These are phyloP conservation scores for Protobothrops mucrosquamatus DNA, from an alignment of 2,113 vertebrate species.

Conservation along the genomic window DNA sequence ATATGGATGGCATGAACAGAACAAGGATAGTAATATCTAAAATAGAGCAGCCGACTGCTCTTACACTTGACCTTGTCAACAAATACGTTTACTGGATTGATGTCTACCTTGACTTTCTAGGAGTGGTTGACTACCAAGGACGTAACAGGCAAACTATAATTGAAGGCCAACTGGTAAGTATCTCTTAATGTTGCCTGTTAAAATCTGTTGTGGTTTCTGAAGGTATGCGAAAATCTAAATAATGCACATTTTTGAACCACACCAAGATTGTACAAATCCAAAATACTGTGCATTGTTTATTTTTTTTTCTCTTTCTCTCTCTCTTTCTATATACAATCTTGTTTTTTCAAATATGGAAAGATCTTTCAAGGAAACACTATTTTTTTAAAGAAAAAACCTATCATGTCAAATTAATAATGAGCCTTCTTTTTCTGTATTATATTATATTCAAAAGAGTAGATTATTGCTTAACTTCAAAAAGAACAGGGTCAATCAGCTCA, in stretches of 20 bases:
- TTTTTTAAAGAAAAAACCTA: neutral
- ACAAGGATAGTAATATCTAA: slow-evolving; percentile 86
- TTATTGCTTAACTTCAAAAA: neutral
- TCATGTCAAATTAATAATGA: neutral
- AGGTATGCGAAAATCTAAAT: neutral
- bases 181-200: neutral
- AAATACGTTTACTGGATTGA: slow-evolving; percentile 97
- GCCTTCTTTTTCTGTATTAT: neutral
- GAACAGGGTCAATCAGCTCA: neutral
- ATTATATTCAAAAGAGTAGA: neutral
- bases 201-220: neutral
- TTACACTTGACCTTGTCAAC: slow-evolving; percentile 88
- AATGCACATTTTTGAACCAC: neutral
- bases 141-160: slow-evolving; percentile 82
- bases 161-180: slow-evolving; percentile 88
- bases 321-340: neutral
- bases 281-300: neutral
- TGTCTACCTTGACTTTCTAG: slow-evolving; percentile 90
- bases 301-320: neutral
- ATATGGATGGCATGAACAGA: slow-evolving; percentile 95
- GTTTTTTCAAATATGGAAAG: neutral
- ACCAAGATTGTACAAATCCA: neutral
- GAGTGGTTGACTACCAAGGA: slow-evolving; percentile 93
- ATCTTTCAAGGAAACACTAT: neutral
- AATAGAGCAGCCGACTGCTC: slow-evolving; percentile 87